Conservation (phyloP, 1,140 invertebrate species). For the Bicyclus anynana region DNA sequence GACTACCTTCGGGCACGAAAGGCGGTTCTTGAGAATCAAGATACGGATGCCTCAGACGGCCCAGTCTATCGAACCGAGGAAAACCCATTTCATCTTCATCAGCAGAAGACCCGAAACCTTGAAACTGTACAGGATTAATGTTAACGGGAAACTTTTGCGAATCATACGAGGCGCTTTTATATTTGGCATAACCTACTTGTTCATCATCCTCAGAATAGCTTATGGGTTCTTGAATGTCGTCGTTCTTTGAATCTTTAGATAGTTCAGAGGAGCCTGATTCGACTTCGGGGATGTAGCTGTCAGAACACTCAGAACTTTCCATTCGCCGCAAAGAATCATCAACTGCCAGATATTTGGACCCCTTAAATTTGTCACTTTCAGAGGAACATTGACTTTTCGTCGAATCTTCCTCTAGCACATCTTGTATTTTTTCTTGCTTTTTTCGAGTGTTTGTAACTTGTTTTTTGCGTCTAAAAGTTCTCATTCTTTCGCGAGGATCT, state of each 20-base stretch:
- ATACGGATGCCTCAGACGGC: constrained; percentile 75
- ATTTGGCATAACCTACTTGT: constrained; percentile 64
- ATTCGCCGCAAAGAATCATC: constrained; percentile 61
- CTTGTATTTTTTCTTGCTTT: constrained; percentile 77
- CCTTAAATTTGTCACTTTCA: constrained; percentile 74
- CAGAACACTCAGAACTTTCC: constrained; percentile 80
- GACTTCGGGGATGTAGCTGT: constrained; percentile 82
- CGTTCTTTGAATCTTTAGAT: constrained; percentile 76
- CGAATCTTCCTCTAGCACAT: constrained; percentile 75
- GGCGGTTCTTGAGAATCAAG: constrained; percentile 69
- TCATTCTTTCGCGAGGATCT: constrained; percentile 78
- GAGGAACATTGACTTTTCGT: constrained; percentile 74
- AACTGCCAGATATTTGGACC: constrained; percentile 53
- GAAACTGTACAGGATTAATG: constrained; percentile 75
- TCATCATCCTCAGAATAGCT: constrained; percentile 79
- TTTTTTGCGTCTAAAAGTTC: constrained; percentile 80
- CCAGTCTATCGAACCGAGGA: constrained; percentile 78
- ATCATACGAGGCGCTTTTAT: constrained; percentile 57
- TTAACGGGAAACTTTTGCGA: constrained; percentile 60
- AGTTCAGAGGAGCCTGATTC: constrained; percentile 81
- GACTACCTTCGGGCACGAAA: constrained; percentile 62
- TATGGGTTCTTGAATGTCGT: constrained; percentile 70
- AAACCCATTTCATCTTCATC: constrained; percentile 81
- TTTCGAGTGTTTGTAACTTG: constrained; percentile 78
- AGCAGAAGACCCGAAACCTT: constrained; percentile 79